Evolutionary conservation across 2,113 vertebrate genomes (phyloP).

Genomic region (Hymenochirus boettgeri): DNA sequence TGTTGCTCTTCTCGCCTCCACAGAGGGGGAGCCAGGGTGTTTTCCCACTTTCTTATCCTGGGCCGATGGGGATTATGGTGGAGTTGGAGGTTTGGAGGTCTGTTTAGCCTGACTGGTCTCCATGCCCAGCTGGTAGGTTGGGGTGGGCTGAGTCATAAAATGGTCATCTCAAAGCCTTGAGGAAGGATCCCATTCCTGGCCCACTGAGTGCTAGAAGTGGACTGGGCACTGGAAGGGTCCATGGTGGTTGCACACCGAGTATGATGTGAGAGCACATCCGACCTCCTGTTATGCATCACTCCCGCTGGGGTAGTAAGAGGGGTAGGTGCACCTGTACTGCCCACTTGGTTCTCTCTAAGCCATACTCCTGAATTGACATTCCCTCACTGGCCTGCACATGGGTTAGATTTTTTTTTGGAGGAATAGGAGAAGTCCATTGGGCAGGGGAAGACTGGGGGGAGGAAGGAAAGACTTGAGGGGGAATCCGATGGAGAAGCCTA

Average conservation of each 20-base stretch:
- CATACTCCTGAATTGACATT: constrained; percentile 94
- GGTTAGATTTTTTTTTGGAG: constrained; percentile 86
- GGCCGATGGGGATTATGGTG: constrained; percentile 65
- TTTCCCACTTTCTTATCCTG: constrained; percentile 69
- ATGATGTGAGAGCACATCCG: constrained; percentile 89
- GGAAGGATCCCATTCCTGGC: constrained; percentile 94
- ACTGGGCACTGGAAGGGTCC: constrained; percentile 58
- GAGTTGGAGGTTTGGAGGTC: constrained; percentile 63
- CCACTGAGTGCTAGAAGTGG: constrained; percentile 82
- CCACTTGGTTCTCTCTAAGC: constrained; percentile 92
- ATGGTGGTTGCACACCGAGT: constrained; percentile 78
- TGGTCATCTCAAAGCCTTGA: constrained; percentile 96
- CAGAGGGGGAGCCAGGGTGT: constrained; percentile 75
- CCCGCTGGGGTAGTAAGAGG: constrained; percentile 90
- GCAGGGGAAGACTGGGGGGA: constrained; percentile 91
- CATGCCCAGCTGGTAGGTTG: constrained; percentile 58
- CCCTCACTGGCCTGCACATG: constrained; percentile 95
- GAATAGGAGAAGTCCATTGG: constrained; percentile 95
- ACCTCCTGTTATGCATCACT: constrained; percentile 83
- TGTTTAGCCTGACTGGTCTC: constrained; percentile 63
- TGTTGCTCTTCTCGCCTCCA: constrained; percentile 85
- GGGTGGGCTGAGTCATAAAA: constrained; percentile 79
- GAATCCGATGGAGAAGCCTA: constrained; percentile 94
- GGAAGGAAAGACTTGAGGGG: constrained; percentile 90
- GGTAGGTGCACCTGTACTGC: constrained; percentile 89